A percentile compares a stretch with the other conserved stretches of the same genome.
Evolutionary conservation across 2,113 vertebrate species (phyloP).

Genomic region (Limnothrissa miodon): DNA sequence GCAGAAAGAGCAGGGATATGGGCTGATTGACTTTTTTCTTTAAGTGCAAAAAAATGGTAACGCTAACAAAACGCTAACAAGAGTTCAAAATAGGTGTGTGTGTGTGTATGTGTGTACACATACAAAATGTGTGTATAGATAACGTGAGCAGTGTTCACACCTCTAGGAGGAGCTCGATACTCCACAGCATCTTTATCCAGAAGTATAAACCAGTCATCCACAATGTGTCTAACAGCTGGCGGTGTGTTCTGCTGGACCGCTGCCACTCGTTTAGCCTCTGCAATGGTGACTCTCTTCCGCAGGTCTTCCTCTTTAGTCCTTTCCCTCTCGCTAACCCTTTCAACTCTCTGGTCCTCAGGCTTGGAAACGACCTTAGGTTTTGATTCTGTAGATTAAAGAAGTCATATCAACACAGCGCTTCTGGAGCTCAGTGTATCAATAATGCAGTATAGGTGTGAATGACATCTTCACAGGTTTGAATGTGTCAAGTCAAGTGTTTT

Average conservation of each 20-base stretch:
- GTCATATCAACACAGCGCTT: not conserved
- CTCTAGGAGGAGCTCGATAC: not conserved
- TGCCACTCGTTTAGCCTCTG: slow-evolving; percentile 16
- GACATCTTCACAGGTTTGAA: too few relatives aligned
- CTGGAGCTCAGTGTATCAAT: not conserved
- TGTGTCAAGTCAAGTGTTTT: too few relatives aligned
- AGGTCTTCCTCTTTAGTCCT: slow-evolving; percentile 18
- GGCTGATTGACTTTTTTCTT: too few relatives aligned
- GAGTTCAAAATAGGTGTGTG: not conserved
- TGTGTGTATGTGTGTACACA: slow-evolving; percentile 46
- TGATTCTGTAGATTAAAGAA: not conserved
- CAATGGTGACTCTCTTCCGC: slow-evolving; percentile 2
- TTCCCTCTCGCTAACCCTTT: not conserved
- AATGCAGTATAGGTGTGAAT: not conserved
- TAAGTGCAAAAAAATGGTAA: too few relatives aligned
- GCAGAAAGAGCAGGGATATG: too few relatives aligned
- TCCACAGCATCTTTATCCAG: not conserved
- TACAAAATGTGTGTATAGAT: not conserved
- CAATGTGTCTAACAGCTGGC: not conserved
- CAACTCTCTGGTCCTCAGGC: not conserved
- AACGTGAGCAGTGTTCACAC: not conserved
- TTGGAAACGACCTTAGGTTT: not conserved
- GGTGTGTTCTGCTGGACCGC: not conserved
- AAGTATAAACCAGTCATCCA: slow-evolving; percentile 25
- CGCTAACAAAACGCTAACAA: not conserved